Evolutionary conservation across 2,888 invertebrate genomes (phyloP), one percentile per base, ranked within the genome.

Genomic region (Mesorhabditis spiculigera): DNA sequence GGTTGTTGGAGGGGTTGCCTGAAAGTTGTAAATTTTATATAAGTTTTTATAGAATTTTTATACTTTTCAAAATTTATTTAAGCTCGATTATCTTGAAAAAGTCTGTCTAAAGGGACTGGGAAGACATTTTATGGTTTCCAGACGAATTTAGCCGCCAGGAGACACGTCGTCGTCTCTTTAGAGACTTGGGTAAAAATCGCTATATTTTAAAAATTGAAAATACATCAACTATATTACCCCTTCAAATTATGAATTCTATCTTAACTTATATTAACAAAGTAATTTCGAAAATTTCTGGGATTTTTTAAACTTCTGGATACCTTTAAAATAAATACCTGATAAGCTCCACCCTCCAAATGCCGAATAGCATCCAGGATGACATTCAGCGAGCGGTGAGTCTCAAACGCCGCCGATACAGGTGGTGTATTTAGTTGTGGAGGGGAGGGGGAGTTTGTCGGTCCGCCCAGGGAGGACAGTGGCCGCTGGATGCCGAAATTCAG

Each of bases 331-430:
- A 10, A 13, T 50, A 50, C 58, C 58, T 50, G 58, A 28, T 72
- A 66, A 10, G 64, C 69, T 67, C 70, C 69, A 45, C 77, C 95
- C 87, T 98, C 97, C 79, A 98, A 89, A 87, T 97, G 96, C 61
- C 95, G 91, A 85, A 98, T 97, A 70, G 98, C 98, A 87, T 97
- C 96, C 61, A 97, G 95, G 79, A 98, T 96, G 13, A 96, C 96
- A 88, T 97, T 95, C 82, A 98, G 90, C 44, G 83, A 81, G 43
- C 81, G 80, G n/a, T 81, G 78, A n/a, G 76, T 69, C 13, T 63
- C 63, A 10, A 71, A 42, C 10, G 73, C 66, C 10, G 69, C 58
- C 69, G 78, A 45, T 43, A 70, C 70, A 45, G 72, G 50, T 43
- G 66, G 67, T 44, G 77, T 67, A 44, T 65, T 66, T 28, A 65